Evolutionary conservation across 1,140 invertebrate species (phyloP).

Genomic region (Stegodyphus dumicola): DNA sequence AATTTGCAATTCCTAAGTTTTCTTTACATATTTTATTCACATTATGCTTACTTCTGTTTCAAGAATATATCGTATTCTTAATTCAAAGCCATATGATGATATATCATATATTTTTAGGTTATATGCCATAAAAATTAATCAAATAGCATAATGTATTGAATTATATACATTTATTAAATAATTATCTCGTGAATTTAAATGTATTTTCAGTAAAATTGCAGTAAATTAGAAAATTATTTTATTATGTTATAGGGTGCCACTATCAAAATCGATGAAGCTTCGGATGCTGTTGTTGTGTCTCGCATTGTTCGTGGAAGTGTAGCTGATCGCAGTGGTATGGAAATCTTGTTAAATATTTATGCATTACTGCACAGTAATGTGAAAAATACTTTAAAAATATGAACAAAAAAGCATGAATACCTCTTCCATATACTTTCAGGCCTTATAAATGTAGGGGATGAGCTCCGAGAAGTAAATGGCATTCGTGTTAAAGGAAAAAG

Average conservation of each 20-base stretch:
- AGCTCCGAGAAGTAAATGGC: constrained; percentile 95
- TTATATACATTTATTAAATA: too few relatives aligned
- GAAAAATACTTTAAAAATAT: not conserved
- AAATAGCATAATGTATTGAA: too few relatives aligned
- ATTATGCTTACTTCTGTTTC: too few relatives aligned
- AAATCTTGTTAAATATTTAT: not conserved
- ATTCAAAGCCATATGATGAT: too few relatives aligned
- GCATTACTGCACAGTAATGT: not conserved
- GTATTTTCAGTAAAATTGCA: too few relatives aligned
- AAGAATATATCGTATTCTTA: too few relatives aligned
- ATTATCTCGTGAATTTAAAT: too few relatives aligned
- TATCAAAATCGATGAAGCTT: constrained; percentile 93
- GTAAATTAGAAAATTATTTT: not conserved
- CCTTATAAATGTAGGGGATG: constrained; percentile 94
- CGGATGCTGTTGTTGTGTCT: constrained; percentile 91
- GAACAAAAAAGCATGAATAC: not conserved
- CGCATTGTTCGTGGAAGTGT: constrained; percentile 58
- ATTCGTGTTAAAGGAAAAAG: constrained; percentile 92
- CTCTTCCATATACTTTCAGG: constrained; percentile 63
- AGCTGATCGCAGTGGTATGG: constrained; percentile 57
- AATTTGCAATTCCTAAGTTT: too few relatives aligned
- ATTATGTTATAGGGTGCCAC: constrained; percentile 80
- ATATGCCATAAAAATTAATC: too few relatives aligned
- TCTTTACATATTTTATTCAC: too few relatives aligned
- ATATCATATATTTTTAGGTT: too few relatives aligned